Conservation (phyloP, 1,140 invertebrate genomes). For the Potamilus streckersoni region DNA sequence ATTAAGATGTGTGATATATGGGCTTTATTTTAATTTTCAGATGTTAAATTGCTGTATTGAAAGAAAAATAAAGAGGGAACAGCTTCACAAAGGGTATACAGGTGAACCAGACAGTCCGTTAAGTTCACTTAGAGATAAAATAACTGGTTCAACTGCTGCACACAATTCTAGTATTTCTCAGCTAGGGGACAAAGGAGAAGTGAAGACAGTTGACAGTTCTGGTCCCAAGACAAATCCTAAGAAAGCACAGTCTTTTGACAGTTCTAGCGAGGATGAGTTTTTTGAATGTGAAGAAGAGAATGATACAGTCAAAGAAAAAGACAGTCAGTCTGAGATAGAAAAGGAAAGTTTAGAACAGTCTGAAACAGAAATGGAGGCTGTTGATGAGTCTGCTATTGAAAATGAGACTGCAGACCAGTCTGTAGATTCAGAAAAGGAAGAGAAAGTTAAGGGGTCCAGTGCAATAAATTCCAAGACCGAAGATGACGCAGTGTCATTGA, state of each 20-base stretch:
- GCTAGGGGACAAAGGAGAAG: no score
- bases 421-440: neutral
- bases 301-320: conserved; percentile 19
- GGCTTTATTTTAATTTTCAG: conserved; percentile 69
- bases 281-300: conserved; percentile 77
- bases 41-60: conserved; percentile 97
- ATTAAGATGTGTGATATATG: no score
- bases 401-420: conserved; percentile 4
- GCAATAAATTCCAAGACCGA: no score
- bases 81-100: conserved; percentile 44
- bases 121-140: conserved; percentile 8
- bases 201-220: no score
- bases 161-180: no score
- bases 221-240: no score
- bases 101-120: conserved; percentile 27
- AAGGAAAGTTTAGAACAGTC: neutral
- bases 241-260: conserved; percentile 34
- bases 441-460: no score
- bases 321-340: conserved; percentile 4
- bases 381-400: neutral
- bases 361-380: conserved; percentile 27
- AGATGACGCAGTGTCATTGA: conserved; percentile 13
- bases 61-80: conserved; percentile 73
- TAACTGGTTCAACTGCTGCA: no score
- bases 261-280: conserved; percentile 75